Percentiles rank a stretch among this genome's conserved stretches.
Evolutionary conservation across 1,140 invertebrate genomes (phyloP).

Genomic region (Lasioglossum albipes): DNA sequence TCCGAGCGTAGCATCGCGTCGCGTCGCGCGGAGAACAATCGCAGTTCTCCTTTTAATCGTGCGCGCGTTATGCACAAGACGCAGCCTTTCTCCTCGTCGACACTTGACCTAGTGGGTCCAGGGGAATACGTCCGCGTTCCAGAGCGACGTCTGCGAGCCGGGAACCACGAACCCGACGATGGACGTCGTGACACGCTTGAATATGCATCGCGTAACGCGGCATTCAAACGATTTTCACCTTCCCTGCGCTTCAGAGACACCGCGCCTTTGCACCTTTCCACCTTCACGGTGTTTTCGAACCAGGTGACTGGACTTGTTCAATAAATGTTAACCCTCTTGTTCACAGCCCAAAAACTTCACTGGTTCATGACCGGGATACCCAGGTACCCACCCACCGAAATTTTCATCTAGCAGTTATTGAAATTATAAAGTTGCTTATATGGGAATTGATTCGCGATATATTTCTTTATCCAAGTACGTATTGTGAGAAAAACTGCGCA

Average conservation of each 20-base stretch:
- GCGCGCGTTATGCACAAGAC: conserved; percentile 20
- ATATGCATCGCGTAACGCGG: conserved; percentile 28
- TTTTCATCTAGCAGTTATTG: too few relatives aligned
- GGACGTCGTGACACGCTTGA: conserved; percentile 1
- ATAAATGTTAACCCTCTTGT: too few relatives aligned
- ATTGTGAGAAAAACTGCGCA: too few relatives aligned
- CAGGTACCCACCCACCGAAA: too few relatives aligned
- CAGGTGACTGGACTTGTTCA: too few relatives aligned
- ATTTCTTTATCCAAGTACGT: too few relatives aligned
- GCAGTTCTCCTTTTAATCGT: neutral
- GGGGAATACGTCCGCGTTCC: conserved; percentile 39
- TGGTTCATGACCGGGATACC: too few relatives aligned
- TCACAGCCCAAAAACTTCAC: too few relatives aligned
- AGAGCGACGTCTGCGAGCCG: conserved; percentile 23
- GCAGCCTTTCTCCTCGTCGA: conserved; percentile 37
- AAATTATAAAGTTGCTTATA: too few relatives aligned
- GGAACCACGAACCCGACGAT: neutral
- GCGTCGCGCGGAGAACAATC: neutral
- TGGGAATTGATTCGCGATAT: too few relatives aligned
- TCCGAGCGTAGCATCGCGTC: too few relatives aligned
- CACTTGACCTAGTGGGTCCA: conserved; percentile 21
- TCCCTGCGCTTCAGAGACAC: neutral
- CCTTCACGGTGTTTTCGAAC: neutral
- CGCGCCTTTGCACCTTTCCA: neutral
- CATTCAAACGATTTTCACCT: conserved; percentile 19